A percentile compares a stretch with the other conserved stretches of the same genome.
Conservation (phyloP, 2,888 invertebrate genomes). For the Panopea generosa region DNA sequence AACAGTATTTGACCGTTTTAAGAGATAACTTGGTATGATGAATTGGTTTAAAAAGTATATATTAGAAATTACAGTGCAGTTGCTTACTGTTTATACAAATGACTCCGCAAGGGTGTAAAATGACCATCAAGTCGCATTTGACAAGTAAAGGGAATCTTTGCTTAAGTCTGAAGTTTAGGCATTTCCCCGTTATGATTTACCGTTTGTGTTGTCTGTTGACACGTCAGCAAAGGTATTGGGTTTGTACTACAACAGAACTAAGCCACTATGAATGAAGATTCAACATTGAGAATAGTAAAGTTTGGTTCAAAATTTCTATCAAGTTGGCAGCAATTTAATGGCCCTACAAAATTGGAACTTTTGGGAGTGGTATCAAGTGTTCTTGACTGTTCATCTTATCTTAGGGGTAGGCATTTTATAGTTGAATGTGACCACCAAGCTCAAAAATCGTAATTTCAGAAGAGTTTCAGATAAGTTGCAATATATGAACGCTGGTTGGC, state of each 20-base stretch:
- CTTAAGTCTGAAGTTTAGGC: conserved; percentile 45
- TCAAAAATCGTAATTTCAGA: conserved; percentile 28
- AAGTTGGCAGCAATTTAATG: conserved; percentile 47
- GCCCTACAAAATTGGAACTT: conserved; percentile 43
- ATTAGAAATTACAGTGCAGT: conserved; percentile 39
- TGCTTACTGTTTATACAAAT: conserved; percentile 43
- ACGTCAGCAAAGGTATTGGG: conserved; percentile 54
- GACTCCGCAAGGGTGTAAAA: conserved; percentile 17
- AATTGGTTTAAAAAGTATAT: conserved; percentile 64
- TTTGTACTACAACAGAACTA: conserved; percentile 63
- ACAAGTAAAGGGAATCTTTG: conserved; percentile 25
- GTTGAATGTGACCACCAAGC: conserved; percentile 48
- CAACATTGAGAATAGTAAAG: conserved; percentile 26
- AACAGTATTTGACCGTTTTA: too few species aligned
- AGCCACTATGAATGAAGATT: conserved; percentile 39
- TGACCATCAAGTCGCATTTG: conserved; percentile 36
- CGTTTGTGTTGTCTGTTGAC: conserved; percentile 54
- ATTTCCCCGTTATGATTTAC: conserved; percentile 53
- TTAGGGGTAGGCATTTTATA: conserved; percentile 39
- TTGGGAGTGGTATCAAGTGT: conserved; percentile 45
- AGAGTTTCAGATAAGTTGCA: conserved; percentile 27
- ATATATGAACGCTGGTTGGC: conserved; percentile 54
- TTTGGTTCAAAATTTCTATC: conserved; percentile 48
- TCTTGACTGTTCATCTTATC: conserved; percentile 42
- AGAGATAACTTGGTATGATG: conserved; percentile 38